Percentiles rank a stretch among this genome's conserved stretches.
Evolutionary conservation across 2,113 vertebrate species (phyloP).

Genomic region (Ceyx margarethae): DNA sequence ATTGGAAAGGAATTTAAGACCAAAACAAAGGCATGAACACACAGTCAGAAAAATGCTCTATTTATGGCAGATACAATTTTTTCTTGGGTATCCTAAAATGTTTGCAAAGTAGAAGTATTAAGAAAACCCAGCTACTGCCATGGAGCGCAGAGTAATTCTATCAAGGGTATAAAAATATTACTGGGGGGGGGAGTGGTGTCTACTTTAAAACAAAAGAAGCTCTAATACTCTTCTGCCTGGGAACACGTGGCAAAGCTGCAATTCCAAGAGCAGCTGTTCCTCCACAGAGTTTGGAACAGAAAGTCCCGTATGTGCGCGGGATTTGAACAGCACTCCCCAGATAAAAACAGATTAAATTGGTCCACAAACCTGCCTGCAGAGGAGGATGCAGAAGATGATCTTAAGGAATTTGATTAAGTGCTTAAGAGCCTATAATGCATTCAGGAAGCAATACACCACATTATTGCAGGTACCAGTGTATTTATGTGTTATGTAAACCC

Average conservation of each 20-base stretch:
- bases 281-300: background rate
- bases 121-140: background rate
- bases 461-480: background rate
- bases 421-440: slow-evolving; percentile 14
- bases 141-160: background rate
- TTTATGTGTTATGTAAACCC: slow-evolving; percentile 13
- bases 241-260: fast-evolving
- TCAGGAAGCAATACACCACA: slow-evolving; percentile 10
- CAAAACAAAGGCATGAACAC: background rate
- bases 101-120: background rate
- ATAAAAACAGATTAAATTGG: background rate
- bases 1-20: slow-evolving; percentile 4
- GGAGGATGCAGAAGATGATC: slow-evolving; percentile 17
- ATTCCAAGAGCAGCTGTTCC: background rate
- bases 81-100: background rate
- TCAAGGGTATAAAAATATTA: background rate
- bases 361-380: background rate
- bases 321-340: slow-evolving; percentile 1
- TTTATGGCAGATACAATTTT: background rate
- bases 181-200: too few species aligned
- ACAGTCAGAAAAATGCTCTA: background rate
- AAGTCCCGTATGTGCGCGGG: background rate
- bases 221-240: background rate
- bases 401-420: slow-evolving; percentile 40
- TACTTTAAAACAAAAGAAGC: background rate